These are phyloP conservation scores for Monarcha castaneiventris DNA, from an alignment of 2,113 vertebrate genomes.

Conservation along the genomic window DNA sequence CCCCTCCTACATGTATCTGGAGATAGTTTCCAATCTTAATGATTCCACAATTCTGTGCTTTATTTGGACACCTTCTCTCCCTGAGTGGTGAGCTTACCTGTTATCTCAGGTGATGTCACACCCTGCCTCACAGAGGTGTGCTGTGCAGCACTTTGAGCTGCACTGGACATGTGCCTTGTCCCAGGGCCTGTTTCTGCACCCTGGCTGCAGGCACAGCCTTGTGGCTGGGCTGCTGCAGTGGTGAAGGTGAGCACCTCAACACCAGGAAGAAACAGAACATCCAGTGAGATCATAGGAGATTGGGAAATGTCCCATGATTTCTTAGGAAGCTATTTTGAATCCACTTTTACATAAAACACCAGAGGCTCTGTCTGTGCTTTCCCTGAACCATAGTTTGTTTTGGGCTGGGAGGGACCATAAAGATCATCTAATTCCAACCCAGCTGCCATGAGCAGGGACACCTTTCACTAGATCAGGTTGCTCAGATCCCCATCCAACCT, in stretches of 20 bases:
- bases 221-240: neutral
- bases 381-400: neutral
- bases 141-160: neutral
- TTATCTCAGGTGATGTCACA: neutral
- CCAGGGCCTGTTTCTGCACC: neutral
- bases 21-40: neutral
- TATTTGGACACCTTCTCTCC: neutral
- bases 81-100: neutral
- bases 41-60: neutral
- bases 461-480: too few relatives aligned
- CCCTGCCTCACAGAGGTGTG: neutral
- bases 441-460: neutral
- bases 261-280: fast-evolving
- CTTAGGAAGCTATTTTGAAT: neutral
- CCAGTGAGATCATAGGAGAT: fast-evolving
- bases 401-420: neutral
- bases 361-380: neutral
- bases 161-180: too few relatives aligned
- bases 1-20: neutral
- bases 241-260: neutral
- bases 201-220: neutral
- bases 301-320: neutral
- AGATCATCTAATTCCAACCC: neutral
- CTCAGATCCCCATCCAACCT: neutral
- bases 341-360: neutral